Percentiles rank a stretch among this genome's conserved stretches.
Evolutionary conservation across 2,113 vertebrate species (phyloP).

Genomic region (Phrynosoma blainvillii): DNA sequence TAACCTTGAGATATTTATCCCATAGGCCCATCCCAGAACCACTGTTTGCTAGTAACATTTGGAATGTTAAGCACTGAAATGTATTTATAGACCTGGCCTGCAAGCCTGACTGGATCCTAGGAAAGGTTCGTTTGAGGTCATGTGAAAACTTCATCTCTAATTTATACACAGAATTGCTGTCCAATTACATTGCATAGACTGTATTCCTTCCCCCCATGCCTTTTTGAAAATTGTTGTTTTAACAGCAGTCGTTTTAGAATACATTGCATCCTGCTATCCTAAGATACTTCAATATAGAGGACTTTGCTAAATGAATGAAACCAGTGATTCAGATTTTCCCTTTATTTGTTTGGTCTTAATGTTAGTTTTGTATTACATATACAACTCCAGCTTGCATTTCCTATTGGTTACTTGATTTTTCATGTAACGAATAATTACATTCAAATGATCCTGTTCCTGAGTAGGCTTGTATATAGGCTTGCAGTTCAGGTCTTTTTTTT

Average conservation of each 20-base stretch:
- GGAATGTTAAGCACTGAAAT: constrained; percentile 40
- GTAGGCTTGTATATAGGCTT: not conserved
- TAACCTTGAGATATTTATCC: constrained; percentile 43
- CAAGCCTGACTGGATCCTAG: not conserved
- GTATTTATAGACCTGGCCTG: constrained; percentile 26
- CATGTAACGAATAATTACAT: not conserved
- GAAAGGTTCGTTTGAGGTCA: constrained; percentile 50
- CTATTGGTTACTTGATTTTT: not conserved
- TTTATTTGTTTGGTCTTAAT: not conserved
- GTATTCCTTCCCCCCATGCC: constrained; percentile 9
- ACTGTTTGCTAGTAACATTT: constrained; percentile 18
- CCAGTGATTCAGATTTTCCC: not conserved
- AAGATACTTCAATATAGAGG: not conserved
- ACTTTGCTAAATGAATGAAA: not conserved
- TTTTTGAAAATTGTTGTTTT: constrained; percentile 38
- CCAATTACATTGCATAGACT: constrained; percentile 6
- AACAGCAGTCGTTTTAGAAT: not conserved
- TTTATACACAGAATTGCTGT: constrained; percentile 31
- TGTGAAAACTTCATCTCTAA: constrained; percentile 49
- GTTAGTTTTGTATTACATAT: not conserved
- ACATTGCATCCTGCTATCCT: not conserved
- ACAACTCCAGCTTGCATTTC: not conserved
- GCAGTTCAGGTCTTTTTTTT: not conserved
- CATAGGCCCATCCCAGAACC: not conserved
- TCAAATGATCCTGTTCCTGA: not conserved